These are phyloP conservation scores for Ursus arctos DNA, from an alignment of 2,113 vertebrate genomes.

Conservation along the genomic window DNA sequence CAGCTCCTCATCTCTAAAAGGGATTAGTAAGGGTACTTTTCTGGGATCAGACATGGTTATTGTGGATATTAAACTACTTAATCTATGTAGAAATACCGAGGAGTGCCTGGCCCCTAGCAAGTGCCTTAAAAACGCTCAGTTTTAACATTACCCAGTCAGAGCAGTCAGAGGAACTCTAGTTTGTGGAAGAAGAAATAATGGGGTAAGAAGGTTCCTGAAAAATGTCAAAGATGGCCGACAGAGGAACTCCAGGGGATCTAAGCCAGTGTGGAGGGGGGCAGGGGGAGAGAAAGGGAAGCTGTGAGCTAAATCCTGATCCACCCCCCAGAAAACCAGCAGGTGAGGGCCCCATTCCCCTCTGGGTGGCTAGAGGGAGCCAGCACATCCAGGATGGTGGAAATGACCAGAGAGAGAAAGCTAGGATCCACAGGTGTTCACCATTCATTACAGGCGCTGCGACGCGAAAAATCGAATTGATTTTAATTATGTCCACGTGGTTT, in stretches of 20 bases:
- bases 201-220: background rate
- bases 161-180: background rate
- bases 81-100: background rate
- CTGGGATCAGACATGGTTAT: background rate
- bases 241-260: background rate
- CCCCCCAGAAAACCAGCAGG: background rate
- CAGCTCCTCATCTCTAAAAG: background rate
- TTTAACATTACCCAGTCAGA: background rate
- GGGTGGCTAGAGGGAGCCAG: background rate
- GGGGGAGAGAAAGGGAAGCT: background rate
- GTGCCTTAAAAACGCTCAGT: background rate
- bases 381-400: background rate
- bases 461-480: background rate
- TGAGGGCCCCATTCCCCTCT: background rate
- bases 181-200: background rate
- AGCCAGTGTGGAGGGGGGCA: background rate
- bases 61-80: background rate
- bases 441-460: background rate
- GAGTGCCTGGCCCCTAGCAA: background rate
- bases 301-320: background rate
- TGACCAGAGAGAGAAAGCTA: background rate
- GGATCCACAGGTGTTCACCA: too few relatives aligned
- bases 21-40: background rate
- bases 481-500: background rate
- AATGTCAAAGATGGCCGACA: background rate